These are phyloP conservation scores for Baccha elongata DNA, from an alignment of 2,888 invertebrate species.

Conservation along the genomic window DNA sequence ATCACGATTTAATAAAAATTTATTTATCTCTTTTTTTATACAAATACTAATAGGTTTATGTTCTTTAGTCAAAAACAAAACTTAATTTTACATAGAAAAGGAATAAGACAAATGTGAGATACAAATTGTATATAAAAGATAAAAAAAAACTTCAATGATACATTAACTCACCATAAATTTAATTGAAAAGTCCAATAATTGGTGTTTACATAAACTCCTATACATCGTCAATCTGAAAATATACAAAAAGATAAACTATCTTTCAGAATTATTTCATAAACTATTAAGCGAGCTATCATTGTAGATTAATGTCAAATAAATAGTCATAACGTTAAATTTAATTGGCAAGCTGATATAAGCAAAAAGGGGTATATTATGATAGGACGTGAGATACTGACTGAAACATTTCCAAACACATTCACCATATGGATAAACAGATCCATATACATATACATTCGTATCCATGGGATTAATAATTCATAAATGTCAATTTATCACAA, in stretches of 20 bases:
- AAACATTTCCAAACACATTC: slow-evolving; percentile 29
- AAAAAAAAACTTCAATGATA: not conserved
- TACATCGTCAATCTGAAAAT: slow-evolving; percentile 49
- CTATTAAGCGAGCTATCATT: slow-evolving; percentile 40
- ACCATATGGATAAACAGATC: slow-evolving; percentile 20
- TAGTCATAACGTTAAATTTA: slow-evolving; percentile 59
- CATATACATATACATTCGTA: slow-evolving; percentile 19
- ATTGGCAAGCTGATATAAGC: slow-evolving; percentile 48
- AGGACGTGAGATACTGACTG: no score
- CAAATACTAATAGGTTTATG: no score
- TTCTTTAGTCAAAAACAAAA: no score
- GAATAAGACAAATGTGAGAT: no score
- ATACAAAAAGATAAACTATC: slow-evolving; percentile 21
- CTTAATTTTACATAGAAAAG: no score
- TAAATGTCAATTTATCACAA: slow-evolving; percentile 63
- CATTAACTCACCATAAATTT: slow-evolving; percentile 25
- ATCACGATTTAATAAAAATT: not conserved
- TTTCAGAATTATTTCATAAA: slow-evolving; percentile 43
- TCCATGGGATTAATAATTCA: slow-evolving; percentile 60
- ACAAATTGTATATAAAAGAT: not conserved
- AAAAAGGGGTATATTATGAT: not conserved
- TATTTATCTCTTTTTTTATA: not conserved
- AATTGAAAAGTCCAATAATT: not conserved
- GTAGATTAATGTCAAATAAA: slow-evolving; percentile 67
- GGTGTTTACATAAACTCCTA: not conserved